Base-by-base conservation (phyloP, 2,888 invertebrate genomes). In the Balanococcus diminutus region DNA sequence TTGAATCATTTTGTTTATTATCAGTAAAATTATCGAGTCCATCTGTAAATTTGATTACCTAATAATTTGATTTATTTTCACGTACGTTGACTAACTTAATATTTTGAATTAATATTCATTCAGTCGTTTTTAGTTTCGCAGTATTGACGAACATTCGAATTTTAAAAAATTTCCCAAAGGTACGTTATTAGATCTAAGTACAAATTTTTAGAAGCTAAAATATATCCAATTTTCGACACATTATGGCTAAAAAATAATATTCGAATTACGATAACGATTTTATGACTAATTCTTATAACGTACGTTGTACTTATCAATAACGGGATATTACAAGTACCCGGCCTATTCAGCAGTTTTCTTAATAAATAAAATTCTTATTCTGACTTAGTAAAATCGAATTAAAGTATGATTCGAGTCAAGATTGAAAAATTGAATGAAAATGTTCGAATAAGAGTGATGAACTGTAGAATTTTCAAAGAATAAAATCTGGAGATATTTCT, bases 241-340 rank as follows among this genome's bases (percentile, higher is more conserved):
- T 67, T 67, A 67, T 31, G 28, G 28, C 28, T 67, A 67, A 28
- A 28, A 67, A 67, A 9, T 28, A 67, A 67, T 28, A 25, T 28
- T 28, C 67, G 67, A 67, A 67, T 28, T 67, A 16, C 67, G 28
- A 67, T 67, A 67, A 56, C 19, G 56, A 56, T 67, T n/a, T 31
- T 16, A 67, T 14, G 67, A 67, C 67, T 67, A 67, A 56, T 56
- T 67, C 67, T 67, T 67, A 67, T 9, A n/a, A n/a, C 14, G 28
- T 67, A 67, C 28, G 67, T 16, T 36, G 32, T 79, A 79, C 32
- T 79, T 36, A 79, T 36, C 9, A 79, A 79, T 79, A 79, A 79
- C 75, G 75, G 75, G 75, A 79, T 79, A 79, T 79, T 79, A 79
- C 75, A 79, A n/a, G 36, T 36, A 79, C 75, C 75, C 75, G 75